Base-by-base conservation (phyloP, 2,797 vertebrate genomes). In the Phrynocephalus forsythii region DNA sequence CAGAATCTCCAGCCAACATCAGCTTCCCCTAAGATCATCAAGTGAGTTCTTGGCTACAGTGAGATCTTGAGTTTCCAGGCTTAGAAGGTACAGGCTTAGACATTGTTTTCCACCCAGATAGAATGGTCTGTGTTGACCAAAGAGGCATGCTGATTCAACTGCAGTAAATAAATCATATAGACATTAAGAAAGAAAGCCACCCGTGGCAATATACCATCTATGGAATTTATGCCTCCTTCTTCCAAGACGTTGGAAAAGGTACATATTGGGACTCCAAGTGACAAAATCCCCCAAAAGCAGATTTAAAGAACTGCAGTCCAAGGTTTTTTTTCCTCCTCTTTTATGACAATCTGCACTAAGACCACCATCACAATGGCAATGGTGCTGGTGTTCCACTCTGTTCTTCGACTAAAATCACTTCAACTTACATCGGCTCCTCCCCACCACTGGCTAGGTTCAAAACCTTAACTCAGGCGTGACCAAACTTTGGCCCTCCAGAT, bases 91-190 rank as follows among this genome's bases (percentile, higher is more conserved):
- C 18, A 78, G 6, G 50, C 26, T 63, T 48, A 28, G 20, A 22
- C n/a, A 73, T 8, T 30, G 26, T n/a, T 18, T 6, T 81, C 9
- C 52, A 48, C 28, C 6, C 9, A 44, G 48, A n/a, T 2, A 79
- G n/a, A n/a, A 78, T n/a, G 11, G 22, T 80, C 10, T 52, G 81
- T 30, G 20, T 66, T 66, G 26, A 30, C 7, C 7, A 18, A 60
- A 16, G 3, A 28, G 38, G 10, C 33, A 72, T 13, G 9, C 7
- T 48, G 33, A 26, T 80, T n/a, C 48, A 66, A 24, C 18, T 67
- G 22, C 24, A 87, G n/a, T 24, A 66, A 82, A 86, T 26, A 63
- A 28, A 73, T 63, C 63, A 63, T 22, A 24, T 82, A 75, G 82
- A 3, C 15, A 18, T 20, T n/a, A 81, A 30, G 28, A 68, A 68